Base-by-base conservation (phyloP, 1,140 invertebrate species). In the Glossosoma conforme region DNA sequence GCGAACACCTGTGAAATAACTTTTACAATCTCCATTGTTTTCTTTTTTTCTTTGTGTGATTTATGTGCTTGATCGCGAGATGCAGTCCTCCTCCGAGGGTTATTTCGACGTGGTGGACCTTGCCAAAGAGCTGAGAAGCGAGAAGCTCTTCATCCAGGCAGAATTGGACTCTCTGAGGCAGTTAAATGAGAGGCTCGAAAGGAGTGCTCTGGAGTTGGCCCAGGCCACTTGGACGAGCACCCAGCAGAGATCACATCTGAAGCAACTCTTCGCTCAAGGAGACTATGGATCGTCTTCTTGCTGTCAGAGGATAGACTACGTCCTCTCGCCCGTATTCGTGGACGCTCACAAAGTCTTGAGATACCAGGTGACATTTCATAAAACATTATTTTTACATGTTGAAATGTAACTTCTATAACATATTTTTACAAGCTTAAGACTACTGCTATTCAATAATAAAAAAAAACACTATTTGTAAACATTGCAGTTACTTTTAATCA, bases 161-260 rank as follows among this genome's bases (percentile, higher is more conserved):
- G 72, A 75, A 46, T 60, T 69, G 55, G 67, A 73, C 62, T 62
- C 69, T 54, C 56, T 75, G 44, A 67, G 72, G 44, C 69, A 64
- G 58, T 64, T 75, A 24, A 75, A 75, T 60, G 71, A 72, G 24
- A 68, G 70, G 28, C 60, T 74, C 44, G 69, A 74, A 50, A 69
- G 68, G 42, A 66, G 63, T 49, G 64, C 67, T 4, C 49, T 68
- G 51, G 70, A 74, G 41, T 55, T 74, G 35, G 62, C 72, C 18
- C 84, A 93, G 66, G 77, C 86, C 56, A 84, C 91, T 20, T 97
- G 92, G 90, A 83, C 95, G 44, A 89, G 87, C 33, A 83, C 87
- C 2, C 89, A 93, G 66, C 91, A 97, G 67, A 80, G 89, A 54
- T 77, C 87, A 24, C 91, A 91, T 65, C 74, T 96, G 3, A 87